These are phyloP conservation scores for Alviniconcha strummeri DNA, from an alignment of 2,888 invertebrate genomes.

Conservation along the genomic window DNA sequence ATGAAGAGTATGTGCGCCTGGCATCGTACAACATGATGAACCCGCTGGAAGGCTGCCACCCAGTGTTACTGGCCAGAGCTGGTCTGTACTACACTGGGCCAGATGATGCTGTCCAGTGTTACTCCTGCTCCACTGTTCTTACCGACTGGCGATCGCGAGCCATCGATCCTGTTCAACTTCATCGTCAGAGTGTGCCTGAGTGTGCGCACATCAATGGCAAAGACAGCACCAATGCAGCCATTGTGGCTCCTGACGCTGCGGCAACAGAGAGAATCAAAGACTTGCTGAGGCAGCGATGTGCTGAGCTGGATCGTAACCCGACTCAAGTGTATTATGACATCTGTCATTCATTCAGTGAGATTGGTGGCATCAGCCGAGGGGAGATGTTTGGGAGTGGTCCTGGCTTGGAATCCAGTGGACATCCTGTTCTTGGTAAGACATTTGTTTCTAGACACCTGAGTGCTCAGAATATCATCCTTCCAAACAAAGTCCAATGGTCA, in stretches of 20 bases:
- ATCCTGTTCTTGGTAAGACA: conserved; percentile 2
- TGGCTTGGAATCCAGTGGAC: conserved; percentile 5
- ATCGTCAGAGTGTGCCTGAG: conserved; percentile 41
- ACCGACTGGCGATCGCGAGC: conserved; percentile 43
- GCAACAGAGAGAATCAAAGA: conserved; percentile 26
- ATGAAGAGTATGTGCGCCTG: conserved; percentile 17
- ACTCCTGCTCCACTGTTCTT: conserved; percentile 42
- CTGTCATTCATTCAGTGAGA: conserved; percentile 8
- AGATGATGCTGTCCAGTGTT: conserved; percentile 47
- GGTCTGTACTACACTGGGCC: conserved; percentile 50
- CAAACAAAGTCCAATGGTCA: too few species aligned
- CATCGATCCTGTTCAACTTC: conserved; percentile 41
- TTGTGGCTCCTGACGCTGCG: conserved; percentile 27
- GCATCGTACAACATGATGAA: conserved; percentile 16
- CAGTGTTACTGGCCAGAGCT: conserved; percentile 44
- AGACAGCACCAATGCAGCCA: conserved; percentile 32
- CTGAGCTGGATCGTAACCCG: neutral
- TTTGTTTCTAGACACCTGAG: too few species aligned
- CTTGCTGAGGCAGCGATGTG: conserved; percentile 26
- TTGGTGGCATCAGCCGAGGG: conserved; percentile 15
- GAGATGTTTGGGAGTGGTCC: conserved; percentile 13
- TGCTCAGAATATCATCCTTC: too few species aligned
- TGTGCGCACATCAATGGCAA: conserved; percentile 39
- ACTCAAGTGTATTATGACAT: conserved; percentile 4
- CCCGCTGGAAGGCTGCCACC: conserved; percentile 23